Conservation (phyloP, 1,140 invertebrate genomes). For the Brachionus calyciflorus region DNA sequence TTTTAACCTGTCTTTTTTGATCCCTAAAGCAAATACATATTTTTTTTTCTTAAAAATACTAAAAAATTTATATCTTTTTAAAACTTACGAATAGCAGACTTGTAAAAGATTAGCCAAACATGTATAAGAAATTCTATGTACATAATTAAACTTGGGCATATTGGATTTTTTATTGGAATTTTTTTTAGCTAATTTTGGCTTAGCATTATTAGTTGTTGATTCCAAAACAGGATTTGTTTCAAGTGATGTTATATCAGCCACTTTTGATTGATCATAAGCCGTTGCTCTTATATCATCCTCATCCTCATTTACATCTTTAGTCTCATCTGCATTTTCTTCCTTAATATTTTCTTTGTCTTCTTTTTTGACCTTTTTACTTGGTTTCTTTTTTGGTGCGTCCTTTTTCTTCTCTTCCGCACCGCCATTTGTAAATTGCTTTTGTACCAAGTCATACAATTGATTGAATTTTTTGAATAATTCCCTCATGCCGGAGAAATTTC, state of each 20-base stretch:
- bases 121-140: slow-evolving; percentile 4
- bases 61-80: background rate
- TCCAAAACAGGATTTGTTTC: background rate
- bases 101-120: background rate
- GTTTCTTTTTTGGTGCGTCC: background rate
- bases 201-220: background rate
- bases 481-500: background rate
- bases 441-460: slow-evolving; percentile 6
- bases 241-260: slow-evolving; percentile 27
- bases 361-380: slow-evolving; percentile 30
- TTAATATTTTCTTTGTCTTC: slow-evolving; percentile 35
- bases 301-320: background rate
- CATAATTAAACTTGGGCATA: slow-evolving; percentile 1
- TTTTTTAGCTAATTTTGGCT: background rate
- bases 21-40: background rate
- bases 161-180: background rate
- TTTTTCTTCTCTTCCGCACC: background rate
- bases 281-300: slow-evolving; percentile 38
- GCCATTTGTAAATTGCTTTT: background rate
- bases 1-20: slow-evolving; percentile 3
- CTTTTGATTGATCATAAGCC: slow-evolving; percentile 27
- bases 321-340: slow-evolving; percentile 13
- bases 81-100: slow-evolving; percentile 4
- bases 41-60: background rate
- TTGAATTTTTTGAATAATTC: slow-evolving; percentile 27